Percentiles rank a stretch among this genome's conserved stretches.
Evolutionary conservation across 2,113 vertebrate species (phyloP).

Genomic region (Scomber colias): DNA sequence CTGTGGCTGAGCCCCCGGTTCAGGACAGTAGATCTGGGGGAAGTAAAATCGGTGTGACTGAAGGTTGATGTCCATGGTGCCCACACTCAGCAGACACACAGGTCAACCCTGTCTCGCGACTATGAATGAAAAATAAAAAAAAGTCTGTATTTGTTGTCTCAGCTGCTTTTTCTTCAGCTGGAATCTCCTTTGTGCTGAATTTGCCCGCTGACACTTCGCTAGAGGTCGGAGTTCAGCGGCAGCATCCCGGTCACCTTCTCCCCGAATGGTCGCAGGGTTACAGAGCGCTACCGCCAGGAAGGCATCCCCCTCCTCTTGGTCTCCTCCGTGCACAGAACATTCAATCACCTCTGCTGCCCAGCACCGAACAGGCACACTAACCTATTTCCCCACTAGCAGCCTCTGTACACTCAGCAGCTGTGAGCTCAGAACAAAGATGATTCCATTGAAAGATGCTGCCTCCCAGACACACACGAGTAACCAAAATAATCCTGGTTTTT

Average conservation of each 20-base stretch:
- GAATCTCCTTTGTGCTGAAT: constrained; percentile 9
- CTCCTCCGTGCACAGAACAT: constrained; percentile 24
- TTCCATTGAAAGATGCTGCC: constrained; percentile 40
- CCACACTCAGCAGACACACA: constrained; percentile 38
- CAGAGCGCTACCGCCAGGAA: constrained; percentile 54
- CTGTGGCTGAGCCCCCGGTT: constrained; percentile 75
- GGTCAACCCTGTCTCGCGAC: constrained; percentile 16
- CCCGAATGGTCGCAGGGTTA: constrained; percentile 23
- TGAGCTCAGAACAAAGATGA: constrained; percentile 75
- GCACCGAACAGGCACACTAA: constrained; percentile 76
- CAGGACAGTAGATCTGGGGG: constrained; percentile 84
- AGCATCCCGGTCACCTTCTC: constrained; percentile 55
- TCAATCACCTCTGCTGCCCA: constrained; percentile 67
- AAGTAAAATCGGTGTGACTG: constrained; percentile 84
- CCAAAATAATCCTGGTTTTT: constrained; percentile 35
- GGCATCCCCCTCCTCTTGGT: constrained; percentile 69
- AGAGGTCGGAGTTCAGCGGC: constrained; percentile 54
- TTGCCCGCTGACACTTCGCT: constrained; percentile 36
- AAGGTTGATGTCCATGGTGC: constrained; percentile 83
- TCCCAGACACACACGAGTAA: constrained; percentile 8
- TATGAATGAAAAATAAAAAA: constrained; percentile 3
- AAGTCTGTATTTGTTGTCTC: background rate
- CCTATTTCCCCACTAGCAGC: constrained; percentile 75
- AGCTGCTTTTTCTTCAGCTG: background rate
- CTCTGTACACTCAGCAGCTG: constrained; percentile 62